Conservation (phyloP, 2,113 vertebrate species). For the Pristiophorus japonicus region DNA sequence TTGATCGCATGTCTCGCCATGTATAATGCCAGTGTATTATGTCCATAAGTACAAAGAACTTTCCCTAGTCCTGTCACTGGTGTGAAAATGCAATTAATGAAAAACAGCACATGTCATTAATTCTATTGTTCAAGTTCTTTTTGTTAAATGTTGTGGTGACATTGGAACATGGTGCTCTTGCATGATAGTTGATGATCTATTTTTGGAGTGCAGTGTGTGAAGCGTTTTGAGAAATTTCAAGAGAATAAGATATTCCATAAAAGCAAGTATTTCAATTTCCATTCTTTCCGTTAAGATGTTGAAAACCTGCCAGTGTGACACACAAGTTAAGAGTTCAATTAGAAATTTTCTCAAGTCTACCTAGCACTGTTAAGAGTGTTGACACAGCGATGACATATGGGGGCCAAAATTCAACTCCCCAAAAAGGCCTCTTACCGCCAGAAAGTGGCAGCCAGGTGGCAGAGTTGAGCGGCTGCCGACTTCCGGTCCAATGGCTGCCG, state of each 20-base stretch:
- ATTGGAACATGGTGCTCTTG: neutral
- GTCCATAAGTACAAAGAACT: neutral
- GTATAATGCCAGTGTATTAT: neutral
- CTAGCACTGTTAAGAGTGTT: neutral
- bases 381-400: neutral
- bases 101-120: neutral
- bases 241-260: neutral
- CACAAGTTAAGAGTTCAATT: neutral
- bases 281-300: neutral
- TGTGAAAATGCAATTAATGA: neutral
- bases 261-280: neutral
- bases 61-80: neutral
- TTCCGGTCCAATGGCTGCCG: no score
- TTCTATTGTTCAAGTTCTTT: neutral
- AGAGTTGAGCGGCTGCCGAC: no score
- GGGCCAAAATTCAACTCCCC: no score
- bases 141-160: neutral
- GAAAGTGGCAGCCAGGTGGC: no score
- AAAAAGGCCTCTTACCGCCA: no score
- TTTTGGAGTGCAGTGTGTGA: neutral
- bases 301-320: neutral
- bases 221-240: neutral
- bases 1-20: neutral
- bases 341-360: neutral
- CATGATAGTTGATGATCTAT: neutral